Evolutionary conservation across 2,797 vertebrate species (phyloP).

Genomic region (Hozukius guyotensis): DNA sequence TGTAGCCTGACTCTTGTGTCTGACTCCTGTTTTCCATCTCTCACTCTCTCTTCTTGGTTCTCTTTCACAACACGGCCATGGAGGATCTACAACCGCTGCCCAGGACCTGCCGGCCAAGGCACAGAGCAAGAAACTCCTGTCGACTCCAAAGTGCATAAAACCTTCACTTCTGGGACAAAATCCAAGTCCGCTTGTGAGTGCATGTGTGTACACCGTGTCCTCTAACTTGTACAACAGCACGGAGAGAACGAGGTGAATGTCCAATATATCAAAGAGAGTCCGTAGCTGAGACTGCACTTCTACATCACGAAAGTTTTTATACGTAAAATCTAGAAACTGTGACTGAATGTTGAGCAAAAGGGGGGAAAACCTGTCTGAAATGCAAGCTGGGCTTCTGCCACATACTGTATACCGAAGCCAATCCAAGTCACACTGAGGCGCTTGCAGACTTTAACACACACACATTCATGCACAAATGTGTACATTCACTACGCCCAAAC

Average conservation of each 20-base stretch:
- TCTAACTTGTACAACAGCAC: slow-evolving; percentile 37
- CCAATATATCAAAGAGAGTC: slow-evolving; percentile 6
- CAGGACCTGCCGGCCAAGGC: slow-evolving; percentile 41
- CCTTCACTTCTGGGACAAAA: slow-evolving; percentile 62
- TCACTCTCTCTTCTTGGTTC: slow-evolving; percentile 5
- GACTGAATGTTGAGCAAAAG: slow-evolving; percentile 25
- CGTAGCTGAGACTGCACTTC: slow-evolving; percentile 24
- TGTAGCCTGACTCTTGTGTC: slow-evolving; percentile 38
- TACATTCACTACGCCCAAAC: background rate
- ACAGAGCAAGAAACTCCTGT: slow-evolving; percentile 47
- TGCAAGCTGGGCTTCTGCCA: slow-evolving; percentile 23
- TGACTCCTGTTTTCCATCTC: slow-evolving; percentile 61
- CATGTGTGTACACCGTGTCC: slow-evolving; percentile 48
- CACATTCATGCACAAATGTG: background rate
- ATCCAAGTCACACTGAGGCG: slow-evolving; percentile 35
- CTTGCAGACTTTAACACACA: slow-evolving; percentile 8
- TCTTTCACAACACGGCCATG: slow-evolving; percentile 58
- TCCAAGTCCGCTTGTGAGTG: slow-evolving; percentile 55
- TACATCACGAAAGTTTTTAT: slow-evolving; percentile 10
- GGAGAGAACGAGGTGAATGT: slow-evolving; percentile 8
- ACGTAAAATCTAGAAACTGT: background rate
- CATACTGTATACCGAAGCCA: background rate
- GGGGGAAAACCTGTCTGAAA: slow-evolving; percentile 38
- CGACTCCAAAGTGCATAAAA: slow-evolving; percentile 65
- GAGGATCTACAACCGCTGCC: slow-evolving; percentile 61